phyloP scores from a whole-genome alignment of 2,888 invertebrate species.

The Dyspetes luteomarginatus region DNA sequence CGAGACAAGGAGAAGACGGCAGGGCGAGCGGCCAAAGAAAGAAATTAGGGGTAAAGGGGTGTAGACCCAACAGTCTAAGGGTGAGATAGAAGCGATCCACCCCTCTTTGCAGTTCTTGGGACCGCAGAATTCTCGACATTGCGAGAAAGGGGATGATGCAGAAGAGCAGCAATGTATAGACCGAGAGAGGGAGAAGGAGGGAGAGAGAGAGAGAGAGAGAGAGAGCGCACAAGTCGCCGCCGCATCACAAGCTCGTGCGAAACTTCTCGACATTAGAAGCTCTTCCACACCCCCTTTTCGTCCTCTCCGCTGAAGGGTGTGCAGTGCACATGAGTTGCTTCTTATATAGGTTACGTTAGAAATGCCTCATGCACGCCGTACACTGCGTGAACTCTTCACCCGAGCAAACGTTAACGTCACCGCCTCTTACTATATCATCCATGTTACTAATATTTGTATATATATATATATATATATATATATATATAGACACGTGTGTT shows the following conservation, averaged over 20 bases:
- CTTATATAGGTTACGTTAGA: conserved; percentile 22
- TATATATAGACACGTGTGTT: too few species aligned
- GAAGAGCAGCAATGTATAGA: conserved; percentile 18
- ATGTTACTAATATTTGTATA: too few species aligned
- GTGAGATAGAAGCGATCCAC: conserved; percentile 28
- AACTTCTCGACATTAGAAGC: conserved; percentile 63
- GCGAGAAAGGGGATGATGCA: conserved; percentile 7
- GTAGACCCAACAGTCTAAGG: too few species aligned
- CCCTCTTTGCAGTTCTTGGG: conserved; percentile 48
- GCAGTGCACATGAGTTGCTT: conserved; percentile 54
- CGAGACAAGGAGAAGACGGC: conserved; percentile 1
- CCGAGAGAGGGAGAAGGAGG: conserved; percentile 5
- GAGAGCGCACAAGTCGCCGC: conserved; percentile 32
- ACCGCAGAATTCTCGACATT: conserved; percentile 54
- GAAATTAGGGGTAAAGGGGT: neutral
- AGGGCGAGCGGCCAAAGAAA: neutral
- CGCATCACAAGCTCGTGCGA: conserved; percentile 58
- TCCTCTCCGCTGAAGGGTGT: neutral
- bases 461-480: too few species aligned
- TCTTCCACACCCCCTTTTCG: conserved; percentile 1
- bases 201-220: conserved; percentile 14
- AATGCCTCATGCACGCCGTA: conserved; percentile 41
- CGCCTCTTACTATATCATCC: too few species aligned
- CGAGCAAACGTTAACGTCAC: conserved; percentile 21
- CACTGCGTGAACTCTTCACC: conserved; percentile 2